Percentiles rank a stretch among this genome's conserved stretches.
These are phyloP conservation scores for Caradrina clavipalpis DNA, from an alignment of 2,888 invertebrate genomes.

Conservation along the genomic window DNA sequence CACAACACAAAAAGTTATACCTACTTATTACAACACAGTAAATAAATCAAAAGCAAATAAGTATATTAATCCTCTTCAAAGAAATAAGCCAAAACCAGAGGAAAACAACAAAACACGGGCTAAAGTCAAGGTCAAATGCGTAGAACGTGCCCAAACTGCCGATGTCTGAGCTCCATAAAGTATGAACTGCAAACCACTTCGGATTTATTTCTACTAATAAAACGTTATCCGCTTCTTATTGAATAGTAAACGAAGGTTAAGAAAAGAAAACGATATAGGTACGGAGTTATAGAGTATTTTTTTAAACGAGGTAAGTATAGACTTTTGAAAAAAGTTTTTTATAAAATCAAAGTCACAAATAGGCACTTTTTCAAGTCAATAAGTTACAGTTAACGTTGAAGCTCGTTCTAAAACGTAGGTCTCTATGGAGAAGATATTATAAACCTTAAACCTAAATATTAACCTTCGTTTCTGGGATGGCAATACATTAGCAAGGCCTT, in stretches of 20 bases:
- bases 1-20: not conserved
- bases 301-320: slow-evolving; percentile 12
- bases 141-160: slow-evolving; percentile 73
- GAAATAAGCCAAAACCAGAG: slow-evolving; percentile 23
- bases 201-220: slow-evolving; percentile 69
- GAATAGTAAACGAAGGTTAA: slow-evolving; percentile 58
- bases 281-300: slow-evolving; percentile 40
- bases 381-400: too few species aligned
- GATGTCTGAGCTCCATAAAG: slow-evolving; percentile 69
- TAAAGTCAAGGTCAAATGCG: slow-evolving; percentile 73
- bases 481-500: too few species aligned
- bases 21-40: not conserved
- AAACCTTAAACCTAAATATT: too few species aligned
- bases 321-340: slow-evolving; percentile 1
- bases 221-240: slow-evolving; percentile 64
- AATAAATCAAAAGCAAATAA: not conserved
- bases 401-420: too few species aligned
- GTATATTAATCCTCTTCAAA: slow-evolving; percentile 9
- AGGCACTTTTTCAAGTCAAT: too few species aligned
- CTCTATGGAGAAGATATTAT: too few species aligned
- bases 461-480: too few species aligned
- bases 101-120: slow-evolving; percentile 34
- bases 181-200: slow-evolving; percentile 70
- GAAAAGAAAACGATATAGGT: slow-evolving; percentile 55
- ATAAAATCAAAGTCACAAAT: too few species aligned